Percentiles rank a stretch among this genome's conserved stretches.
These are phyloP conservation scores for Rhynchomys soricoides DNA, from an alignment of 2,113 vertebrate genomes.

Conservation along the genomic window DNA sequence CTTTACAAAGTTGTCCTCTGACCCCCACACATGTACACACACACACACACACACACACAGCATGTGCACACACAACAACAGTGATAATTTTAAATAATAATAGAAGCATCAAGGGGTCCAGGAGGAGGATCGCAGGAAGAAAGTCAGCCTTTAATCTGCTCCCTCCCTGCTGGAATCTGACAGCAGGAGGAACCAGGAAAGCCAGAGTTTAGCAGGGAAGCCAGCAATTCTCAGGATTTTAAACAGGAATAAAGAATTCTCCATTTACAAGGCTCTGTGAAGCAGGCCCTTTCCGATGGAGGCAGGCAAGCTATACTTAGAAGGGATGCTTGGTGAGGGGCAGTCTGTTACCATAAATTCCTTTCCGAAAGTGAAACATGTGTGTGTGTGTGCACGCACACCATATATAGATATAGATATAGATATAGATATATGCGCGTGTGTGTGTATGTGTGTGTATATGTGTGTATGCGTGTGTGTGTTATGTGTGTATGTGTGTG, in stretches of 20 bases:
- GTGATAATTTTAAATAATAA: neutral
- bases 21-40: neutral
- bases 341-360: conserved; percentile 78
- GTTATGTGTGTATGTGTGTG: too few species aligned
- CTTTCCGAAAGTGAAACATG: conserved; percentile 68
- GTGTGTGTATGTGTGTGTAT: too few species aligned
- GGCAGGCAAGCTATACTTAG: conserved; percentile 77
- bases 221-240: conserved; percentile 53
- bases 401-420: too few species aligned
- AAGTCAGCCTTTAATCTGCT: neutral
- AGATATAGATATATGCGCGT: too few species aligned
- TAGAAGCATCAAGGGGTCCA: neutral
- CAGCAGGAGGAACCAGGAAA: neutral
- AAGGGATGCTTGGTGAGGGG: conserved; percentile 53
- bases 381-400: neutral
- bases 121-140: neutral
- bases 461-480: too few species aligned
- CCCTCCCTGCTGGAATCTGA: neutral
- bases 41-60: neutral
- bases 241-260: conserved; percentile 71
- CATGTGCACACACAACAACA: neutral
- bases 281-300: conserved; percentile 54
- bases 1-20: neutral
- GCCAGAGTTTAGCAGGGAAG: neutral
- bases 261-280: conserved; percentile 56